Percentiles rank a stretch among this genome's conserved stretches.
phyloP scores from a whole-genome alignment of 1,140 invertebrate genomes.

The Pararge aegeria region DNA sequence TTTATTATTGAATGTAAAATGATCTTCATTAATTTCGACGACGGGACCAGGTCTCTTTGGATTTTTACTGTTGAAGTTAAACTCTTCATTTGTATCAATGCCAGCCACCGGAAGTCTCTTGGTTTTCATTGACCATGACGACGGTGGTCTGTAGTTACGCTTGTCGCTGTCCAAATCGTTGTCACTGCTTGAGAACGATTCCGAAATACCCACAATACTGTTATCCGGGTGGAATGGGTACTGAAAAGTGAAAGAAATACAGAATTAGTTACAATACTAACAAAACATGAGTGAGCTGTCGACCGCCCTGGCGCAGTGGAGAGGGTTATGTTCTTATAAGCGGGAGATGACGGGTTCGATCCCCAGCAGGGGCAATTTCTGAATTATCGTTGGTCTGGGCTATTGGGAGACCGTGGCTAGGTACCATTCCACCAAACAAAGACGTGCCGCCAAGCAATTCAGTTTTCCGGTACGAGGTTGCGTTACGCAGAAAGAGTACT shows the following conservation, averaged over 20 bases:
- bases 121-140: constrained; percentile 50
- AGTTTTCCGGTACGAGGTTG: too few species aligned
- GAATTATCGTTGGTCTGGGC: too few species aligned
- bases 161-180: constrained; percentile 62
- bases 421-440: too few species aligned
- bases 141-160: constrained; percentile 50
- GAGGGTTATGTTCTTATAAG: too few species aligned
- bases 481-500: too few species aligned
- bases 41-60: background rate
- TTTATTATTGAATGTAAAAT: background rate
- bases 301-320: too few species aligned
- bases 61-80: background rate
- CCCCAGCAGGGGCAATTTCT: too few species aligned
- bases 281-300: too few species aligned
- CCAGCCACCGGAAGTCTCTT: constrained; percentile 24
- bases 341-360: too few species aligned
- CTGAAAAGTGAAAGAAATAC: constrained; percentile 43
- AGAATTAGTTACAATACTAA: background rate
- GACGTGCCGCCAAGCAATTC: too few species aligned
- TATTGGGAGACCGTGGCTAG: too few species aligned
- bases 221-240: constrained; percentile 60
- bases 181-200: constrained; percentile 49
- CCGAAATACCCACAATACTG: constrained; percentile 62
- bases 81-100: background rate
- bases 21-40: background rate